Evolutionary conservation across 2,888 invertebrate genomes (phyloP), one percentile per base, ranked within the genome.

Genomic region (Tiliacea citrago): DNA sequence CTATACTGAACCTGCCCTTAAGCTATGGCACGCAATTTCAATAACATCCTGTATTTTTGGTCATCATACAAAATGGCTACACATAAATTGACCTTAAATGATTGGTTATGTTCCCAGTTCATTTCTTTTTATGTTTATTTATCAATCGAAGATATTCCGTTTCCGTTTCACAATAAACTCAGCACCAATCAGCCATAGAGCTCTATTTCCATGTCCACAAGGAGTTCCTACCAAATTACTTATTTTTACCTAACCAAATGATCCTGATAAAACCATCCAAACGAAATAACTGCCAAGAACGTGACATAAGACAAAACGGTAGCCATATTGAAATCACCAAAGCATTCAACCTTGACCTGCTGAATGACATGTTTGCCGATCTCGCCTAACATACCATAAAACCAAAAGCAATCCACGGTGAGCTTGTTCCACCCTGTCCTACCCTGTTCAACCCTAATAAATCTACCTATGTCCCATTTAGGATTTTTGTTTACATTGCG

Each of bases 391-490:
- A 81, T 81, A 71, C 79, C 87, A 77, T 86, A 83, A 86, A 86
- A 87, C 86, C 83, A 75, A 77, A 79, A 76, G 79, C 79, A 74
- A 86, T 84, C 78, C 84, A 81, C 75, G 77, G 71, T 73, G 57
- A 62, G 73, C 76, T 71, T 78, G 81, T 75, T 77, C 73, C 78
- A 85, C 86, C 82, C 79, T 81, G 73, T 73, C 29, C 39, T 72
- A 78, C 79, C 85, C 81, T 68, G 86, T 81, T 77, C 76, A 83
- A 87, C 87, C 83, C 77, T 86, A 87, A 87, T 87, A 87, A 86
- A 87, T 86, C 82, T 85, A 87, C 86, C 88, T 83, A 85, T 85
- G 86, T 83, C 83, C 77, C 86, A 73, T 86, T 87, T 81, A 74
- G 83, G 71, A 81, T 75, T 87, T 87, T 87, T 84, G 84, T 86